Evolutionary conservation across 2,113 vertebrate species (phyloP).

Genomic region (Choloepus hoffmanni): DNA sequence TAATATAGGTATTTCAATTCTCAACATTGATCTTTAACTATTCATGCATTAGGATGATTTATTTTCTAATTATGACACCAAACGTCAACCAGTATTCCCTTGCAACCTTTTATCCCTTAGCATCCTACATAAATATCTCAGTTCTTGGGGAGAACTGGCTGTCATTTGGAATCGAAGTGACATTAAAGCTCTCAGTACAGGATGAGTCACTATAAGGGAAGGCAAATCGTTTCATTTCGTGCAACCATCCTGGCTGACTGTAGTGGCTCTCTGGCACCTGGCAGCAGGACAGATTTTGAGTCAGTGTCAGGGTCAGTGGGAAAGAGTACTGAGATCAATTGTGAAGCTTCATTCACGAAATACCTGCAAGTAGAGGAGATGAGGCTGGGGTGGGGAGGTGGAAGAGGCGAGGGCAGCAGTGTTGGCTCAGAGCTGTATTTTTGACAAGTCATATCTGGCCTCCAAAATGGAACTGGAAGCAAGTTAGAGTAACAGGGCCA

Average conservation of each 20-base stretch:
- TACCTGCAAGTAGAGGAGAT: not conserved
- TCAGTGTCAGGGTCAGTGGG: not conserved
- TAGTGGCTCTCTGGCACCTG: not conserved
- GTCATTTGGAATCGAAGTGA: not conserved
- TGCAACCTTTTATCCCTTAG: not conserved
- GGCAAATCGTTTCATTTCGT: not conserved
- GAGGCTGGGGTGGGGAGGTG: too few species aligned
- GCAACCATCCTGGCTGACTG: not conserved
- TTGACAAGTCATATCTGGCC: not conserved
- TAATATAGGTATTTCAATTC: not conserved
- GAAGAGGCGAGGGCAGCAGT: not conserved
- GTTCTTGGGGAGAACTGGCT: not conserved
- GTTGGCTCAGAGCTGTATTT: not conserved
- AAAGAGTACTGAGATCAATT: not conserved
- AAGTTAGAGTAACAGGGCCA: not conserved
- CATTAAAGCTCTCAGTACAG: not conserved
- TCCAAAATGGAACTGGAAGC: not conserved
- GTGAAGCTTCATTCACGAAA: not conserved
- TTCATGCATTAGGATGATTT: not conserved
- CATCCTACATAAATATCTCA: not conserved
- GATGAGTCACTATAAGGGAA: not conserved
- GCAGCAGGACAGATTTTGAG: not conserved
- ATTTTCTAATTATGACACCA: conserved; percentile 29
- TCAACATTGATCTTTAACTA: not conserved
- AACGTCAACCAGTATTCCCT: not conserved